Evolutionary conservation across 2,888 invertebrate species (phyloP).

Genomic region (Microctonus aethiopoides): DNA sequence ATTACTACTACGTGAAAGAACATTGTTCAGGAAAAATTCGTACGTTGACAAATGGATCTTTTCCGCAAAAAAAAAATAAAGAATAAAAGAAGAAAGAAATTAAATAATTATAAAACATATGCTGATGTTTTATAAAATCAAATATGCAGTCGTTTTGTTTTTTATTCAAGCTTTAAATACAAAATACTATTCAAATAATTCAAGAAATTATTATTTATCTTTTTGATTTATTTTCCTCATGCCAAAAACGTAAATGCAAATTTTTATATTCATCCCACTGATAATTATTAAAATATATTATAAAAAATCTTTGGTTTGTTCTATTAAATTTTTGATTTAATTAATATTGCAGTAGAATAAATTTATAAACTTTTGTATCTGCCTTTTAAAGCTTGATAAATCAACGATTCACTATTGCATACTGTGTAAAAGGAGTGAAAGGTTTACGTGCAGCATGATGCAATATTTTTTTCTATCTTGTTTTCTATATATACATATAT

Average conservation of each 20-base stretch:
- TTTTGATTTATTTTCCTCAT: no score
- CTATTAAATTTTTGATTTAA: background rate
- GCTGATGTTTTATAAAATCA: no score
- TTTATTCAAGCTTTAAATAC: no score
- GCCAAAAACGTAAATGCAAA: no score
- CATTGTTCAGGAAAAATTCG: background rate
- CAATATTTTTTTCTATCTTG: slow-evolving; percentile 26
- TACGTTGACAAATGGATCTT: background rate
- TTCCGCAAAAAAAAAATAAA: no score
- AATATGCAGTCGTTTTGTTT: no score
- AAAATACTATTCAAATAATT: no score
- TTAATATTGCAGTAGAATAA: background rate
- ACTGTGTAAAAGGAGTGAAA: slow-evolving; percentile 48
- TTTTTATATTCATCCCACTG: background rate
- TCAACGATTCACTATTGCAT: slow-evolving; percentile 11
- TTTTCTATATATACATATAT: background rate
- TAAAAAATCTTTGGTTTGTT: background rate
- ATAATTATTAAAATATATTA: no score
- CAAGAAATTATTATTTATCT: no score
- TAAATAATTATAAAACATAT: no score
- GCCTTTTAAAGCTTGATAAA: slow-evolving; percentile 11
- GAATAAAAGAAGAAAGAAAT: no score
- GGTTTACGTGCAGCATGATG: slow-evolving; percentile 39
- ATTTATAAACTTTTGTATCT: background rate
- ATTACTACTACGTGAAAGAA: background rate